These are phyloP conservation scores for Diplodus puntazzo DNA, from an alignment of 2,797 vertebrate species.

Conservation along the genomic window DNA sequence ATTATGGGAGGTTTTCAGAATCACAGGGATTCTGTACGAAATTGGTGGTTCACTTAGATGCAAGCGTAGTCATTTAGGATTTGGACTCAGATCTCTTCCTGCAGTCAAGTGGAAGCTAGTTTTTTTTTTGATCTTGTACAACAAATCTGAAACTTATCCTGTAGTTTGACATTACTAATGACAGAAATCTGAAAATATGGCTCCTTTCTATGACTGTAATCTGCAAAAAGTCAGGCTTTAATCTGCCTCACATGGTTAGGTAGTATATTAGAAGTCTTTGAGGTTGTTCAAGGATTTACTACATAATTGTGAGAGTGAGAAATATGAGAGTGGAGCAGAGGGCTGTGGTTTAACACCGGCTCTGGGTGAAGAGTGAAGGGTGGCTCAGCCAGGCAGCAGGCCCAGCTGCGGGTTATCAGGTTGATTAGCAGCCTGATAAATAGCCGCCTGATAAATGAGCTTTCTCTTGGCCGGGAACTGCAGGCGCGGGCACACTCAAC, in stretches of 20 bases:
- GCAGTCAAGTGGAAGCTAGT: neutral
- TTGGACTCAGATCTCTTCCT: neutral
- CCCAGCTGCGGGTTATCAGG: conserved; percentile 71
- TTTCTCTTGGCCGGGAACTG: conserved; percentile 37
- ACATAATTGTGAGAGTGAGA: conserved; percentile 39
- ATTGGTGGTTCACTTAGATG: too few relatives aligned
- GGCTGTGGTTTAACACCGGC: conserved; percentile 33
- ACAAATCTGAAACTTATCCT: conserved; percentile 13
- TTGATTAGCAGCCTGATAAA: conserved; percentile 75
- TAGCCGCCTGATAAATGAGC: conserved; percentile 57
- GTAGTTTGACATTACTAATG: neutral
- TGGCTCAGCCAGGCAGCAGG: conserved; percentile 54
- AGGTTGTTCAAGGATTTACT: conserved; percentile 44
- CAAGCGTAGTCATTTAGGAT: neutral
- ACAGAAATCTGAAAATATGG: conserved; percentile 9
- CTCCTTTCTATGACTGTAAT: conserved; percentile 16
- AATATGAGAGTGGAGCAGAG: conserved; percentile 25
- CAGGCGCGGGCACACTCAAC: conserved; percentile 8
- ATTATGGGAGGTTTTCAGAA: neutral
- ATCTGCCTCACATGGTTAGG: conserved; percentile 27
- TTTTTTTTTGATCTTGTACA: neutral
- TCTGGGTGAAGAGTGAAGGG: conserved; percentile 42
- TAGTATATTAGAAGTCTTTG: conserved; percentile 25
- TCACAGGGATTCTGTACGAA: neutral
- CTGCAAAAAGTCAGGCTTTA: conserved; percentile 18